Evolutionary conservation across 2,797 vertebrate species (phyloP), one percentile per base, ranked within the genome.

Genomic region (Fistularia commersonii): DNA sequence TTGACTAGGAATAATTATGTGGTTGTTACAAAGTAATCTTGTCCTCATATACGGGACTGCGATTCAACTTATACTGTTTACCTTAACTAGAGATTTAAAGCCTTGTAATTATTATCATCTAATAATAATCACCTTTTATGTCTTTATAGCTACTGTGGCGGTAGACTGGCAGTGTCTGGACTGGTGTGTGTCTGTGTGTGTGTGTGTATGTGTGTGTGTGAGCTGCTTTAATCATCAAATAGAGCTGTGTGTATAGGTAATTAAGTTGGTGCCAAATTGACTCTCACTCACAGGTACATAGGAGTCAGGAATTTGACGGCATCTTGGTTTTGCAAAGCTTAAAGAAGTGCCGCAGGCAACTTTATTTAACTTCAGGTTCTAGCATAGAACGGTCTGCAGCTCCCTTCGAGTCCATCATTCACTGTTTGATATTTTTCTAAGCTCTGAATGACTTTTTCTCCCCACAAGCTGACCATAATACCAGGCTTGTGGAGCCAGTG

Each of bases 141-240:
- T 88, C 79, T 86, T 53, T 64, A 45, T 37, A 61, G 64, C 60
- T 48, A 41, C 64, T 15, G 46, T 11, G 56, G 51, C 76, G 83
- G 80, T 77, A 76, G 84, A 82, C 84, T 68, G 80, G 44, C 63
- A 61, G 56, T 65, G 79, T 86, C 81, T 86, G 80, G 80, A 69
- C 73, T 61, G 69, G 71, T 75, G 77, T 72, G 70, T 57, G 38
- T 50, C 15, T 65, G 39, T 67, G 36, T 60, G 32, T 52, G 40
- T 59, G 53, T 39, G 36, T 42, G 14, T 52, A 39, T 69, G 40
- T 60, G 33, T 53, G 44, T 52, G 51, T 15, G 42, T 45, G 35
- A 41, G 77, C 82, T 88, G 87, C 87, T 83, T 86, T 88, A 84
- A 81, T 82, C 76, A 77, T 85, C 85, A 85, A 85, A 89, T 80